A percentile compares a stretch with the other conserved stretches of the same genome.
These are phyloP conservation scores for Tinamus guttatus DNA, from an alignment of 2,113 vertebrate species.

Conservation along the genomic window DNA sequence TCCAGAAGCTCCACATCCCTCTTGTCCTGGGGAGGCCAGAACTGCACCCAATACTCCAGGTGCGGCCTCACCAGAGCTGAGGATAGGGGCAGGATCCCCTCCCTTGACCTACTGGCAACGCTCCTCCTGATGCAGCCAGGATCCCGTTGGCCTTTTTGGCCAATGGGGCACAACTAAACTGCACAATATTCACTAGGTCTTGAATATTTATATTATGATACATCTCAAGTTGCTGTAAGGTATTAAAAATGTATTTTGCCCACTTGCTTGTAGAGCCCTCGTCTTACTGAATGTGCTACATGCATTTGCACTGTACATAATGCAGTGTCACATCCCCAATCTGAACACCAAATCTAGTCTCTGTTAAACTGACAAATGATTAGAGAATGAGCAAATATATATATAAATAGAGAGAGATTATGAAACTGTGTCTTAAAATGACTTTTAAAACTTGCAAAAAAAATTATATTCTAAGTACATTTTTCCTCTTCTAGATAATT, in stretches of 20 bases:
- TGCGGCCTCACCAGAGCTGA: no score
- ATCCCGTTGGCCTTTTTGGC: no score
- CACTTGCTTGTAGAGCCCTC: not conserved
- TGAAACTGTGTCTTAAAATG: not conserved
- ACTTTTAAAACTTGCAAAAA: not conserved
- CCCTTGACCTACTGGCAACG: no score
- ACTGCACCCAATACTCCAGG: no score
- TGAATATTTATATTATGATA: not conserved
- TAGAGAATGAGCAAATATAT: not conserved
- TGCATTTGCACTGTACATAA: not conserved
- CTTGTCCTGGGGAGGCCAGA: no score
- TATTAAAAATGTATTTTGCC: not conserved
- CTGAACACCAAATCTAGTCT: not conserved
- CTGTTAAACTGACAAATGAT: not conserved
- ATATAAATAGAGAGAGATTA: not conserved
- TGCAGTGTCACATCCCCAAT: not conserved
- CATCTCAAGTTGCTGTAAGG: not conserved
- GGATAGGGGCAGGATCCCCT: no score
- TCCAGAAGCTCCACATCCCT: no score
- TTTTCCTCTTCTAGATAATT: constrained; percentile 11
- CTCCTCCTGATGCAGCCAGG: no score
- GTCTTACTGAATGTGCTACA: not conserved
- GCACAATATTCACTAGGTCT: not conserved
- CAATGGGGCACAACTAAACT: no score
- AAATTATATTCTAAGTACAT: not conserved